Evolutionary conservation across 2,797 vertebrate species (phyloP).

Genomic region (Gallinago nigripennis): DNA sequence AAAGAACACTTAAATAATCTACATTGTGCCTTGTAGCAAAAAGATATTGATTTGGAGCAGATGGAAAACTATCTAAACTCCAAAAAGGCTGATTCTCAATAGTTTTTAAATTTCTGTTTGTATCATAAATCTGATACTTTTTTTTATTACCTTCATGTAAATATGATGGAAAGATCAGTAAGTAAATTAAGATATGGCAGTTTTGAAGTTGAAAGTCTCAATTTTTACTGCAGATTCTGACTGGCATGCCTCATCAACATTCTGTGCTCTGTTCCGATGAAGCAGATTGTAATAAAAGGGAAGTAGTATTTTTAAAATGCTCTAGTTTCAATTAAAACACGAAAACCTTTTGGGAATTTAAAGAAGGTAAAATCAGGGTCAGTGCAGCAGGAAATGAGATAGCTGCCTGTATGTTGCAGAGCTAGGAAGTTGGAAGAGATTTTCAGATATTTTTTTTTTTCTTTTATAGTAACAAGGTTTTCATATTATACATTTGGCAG

Average conservation of each 20-base stretch:
- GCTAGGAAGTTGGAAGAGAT: neutral
- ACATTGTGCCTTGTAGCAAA: conserved; percentile 20
- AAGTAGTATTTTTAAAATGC: neutral
- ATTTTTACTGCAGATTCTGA: neutral
- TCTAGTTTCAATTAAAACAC: neutral
- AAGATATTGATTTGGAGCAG: conserved; percentile 49
- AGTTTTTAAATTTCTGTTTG: neutral
- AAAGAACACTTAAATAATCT: neutral
- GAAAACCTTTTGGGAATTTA: neutral
- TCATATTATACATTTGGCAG: neutral
- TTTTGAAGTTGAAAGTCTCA: neutral
- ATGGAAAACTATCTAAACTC: neutral
- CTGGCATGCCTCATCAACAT: neutral
- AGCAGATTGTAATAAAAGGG: neutral
- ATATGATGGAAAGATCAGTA: neutral
- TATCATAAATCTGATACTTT: neutral
- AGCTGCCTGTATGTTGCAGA: neutral
- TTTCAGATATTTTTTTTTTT: neutral
- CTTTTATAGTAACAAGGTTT: neutral
- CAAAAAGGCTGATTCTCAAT: neutral
- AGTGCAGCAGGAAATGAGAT: neutral
- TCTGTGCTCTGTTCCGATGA: neutral
- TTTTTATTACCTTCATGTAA: neutral
- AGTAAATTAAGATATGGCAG: neutral
- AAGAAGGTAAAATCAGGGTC: neutral